Evolutionary conservation across 2,888 invertebrate genomes (phyloP).

Genomic region (Tiliacea citrago): DNA sequence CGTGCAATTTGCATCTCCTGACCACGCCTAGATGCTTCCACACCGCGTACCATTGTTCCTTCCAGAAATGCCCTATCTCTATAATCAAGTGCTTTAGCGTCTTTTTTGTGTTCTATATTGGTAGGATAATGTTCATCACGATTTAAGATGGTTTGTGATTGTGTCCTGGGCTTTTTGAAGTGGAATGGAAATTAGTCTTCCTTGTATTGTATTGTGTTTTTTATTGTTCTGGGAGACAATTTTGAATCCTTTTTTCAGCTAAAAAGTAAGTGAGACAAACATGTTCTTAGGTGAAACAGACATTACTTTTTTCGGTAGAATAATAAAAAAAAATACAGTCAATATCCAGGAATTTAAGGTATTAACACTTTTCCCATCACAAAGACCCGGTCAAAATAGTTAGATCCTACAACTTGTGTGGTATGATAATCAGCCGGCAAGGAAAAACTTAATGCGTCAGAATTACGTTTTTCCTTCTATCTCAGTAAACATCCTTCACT

Average conservation of each 20-base stretch:
- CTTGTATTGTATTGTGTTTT: not conserved
- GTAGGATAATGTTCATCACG: constrained; percentile 54
- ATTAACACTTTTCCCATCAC: not conserved
- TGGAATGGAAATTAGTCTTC: constrained; percentile 2
- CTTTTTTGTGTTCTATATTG: constrained; percentile 57
- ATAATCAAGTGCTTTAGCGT: constrained; percentile 68
- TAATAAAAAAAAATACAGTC: too few species aligned
- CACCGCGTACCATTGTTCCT: constrained; percentile 81
- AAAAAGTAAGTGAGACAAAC: not conserved
- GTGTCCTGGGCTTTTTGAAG: constrained; percentile 27
- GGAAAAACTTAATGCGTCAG: constrained; percentile 47
- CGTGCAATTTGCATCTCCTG: constrained; percentile 86
- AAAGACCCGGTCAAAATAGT: constrained; percentile 17
- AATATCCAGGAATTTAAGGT: too few species aligned
- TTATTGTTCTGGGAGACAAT: not conserved
- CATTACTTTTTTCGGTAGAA: too few species aligned
- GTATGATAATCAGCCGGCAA: constrained; percentile 56
- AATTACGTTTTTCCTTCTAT: constrained; percentile 57
- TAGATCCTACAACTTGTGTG: constrained; percentile 26
- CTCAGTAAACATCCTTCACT: constrained; percentile 27
- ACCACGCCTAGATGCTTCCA: constrained; percentile 87
- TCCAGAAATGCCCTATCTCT: constrained; percentile 71
- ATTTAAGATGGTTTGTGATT: constrained; percentile 45
- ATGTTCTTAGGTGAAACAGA: too few species aligned
- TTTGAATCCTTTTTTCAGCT: not conserved